Percentiles rank a stretch among this genome's conserved stretches.
Conservation (phyloP, 1,140 invertebrate genomes). For the Drosophila tristis region DNA sequence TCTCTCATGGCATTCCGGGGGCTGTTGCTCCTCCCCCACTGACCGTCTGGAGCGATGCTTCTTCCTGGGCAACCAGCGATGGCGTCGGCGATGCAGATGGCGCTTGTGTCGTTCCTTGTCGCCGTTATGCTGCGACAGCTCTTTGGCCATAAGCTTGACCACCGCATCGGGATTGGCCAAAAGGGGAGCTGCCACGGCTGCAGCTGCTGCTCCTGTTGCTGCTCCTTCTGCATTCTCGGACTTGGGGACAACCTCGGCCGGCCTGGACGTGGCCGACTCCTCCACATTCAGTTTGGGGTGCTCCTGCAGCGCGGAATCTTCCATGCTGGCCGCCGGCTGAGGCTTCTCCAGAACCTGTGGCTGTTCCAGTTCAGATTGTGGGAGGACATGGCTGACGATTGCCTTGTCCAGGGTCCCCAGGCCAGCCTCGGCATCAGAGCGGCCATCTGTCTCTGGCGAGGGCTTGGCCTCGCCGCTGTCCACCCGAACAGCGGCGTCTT, state of each 20-base stretch:
- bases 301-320: slow-evolving; percentile 1
- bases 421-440: neutral
- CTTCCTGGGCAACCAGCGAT: neutral
- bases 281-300: slow-evolving; percentile 23
- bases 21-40: neutral
- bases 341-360: neutral
- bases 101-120: slow-evolving; percentile 47
- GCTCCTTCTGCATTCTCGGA: neutral
- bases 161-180: slow-evolving; percentile 40
- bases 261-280: neutral
- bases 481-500: no score
- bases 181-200: neutral
- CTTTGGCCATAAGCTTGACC: slow-evolving; percentile 55
- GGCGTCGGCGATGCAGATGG: slow-evolving; percentile 7
- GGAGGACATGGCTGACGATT: no score
- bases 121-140: slow-evolving; percentile 26
- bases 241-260: slow-evolving; percentile 1
- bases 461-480: neutral
- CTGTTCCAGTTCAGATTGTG: neutral
- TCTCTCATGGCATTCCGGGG: neutral
- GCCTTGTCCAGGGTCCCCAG: no score
- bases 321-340: neutral
- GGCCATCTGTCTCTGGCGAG: neutral
- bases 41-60: slow-evolving; percentile 29
- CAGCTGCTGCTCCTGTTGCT: neutral